Evolutionary conservation across 2,113 vertebrate genomes (phyloP), one percentile per base, ranked within the genome.

Genomic region (Marcusenius ussheri): DNA sequence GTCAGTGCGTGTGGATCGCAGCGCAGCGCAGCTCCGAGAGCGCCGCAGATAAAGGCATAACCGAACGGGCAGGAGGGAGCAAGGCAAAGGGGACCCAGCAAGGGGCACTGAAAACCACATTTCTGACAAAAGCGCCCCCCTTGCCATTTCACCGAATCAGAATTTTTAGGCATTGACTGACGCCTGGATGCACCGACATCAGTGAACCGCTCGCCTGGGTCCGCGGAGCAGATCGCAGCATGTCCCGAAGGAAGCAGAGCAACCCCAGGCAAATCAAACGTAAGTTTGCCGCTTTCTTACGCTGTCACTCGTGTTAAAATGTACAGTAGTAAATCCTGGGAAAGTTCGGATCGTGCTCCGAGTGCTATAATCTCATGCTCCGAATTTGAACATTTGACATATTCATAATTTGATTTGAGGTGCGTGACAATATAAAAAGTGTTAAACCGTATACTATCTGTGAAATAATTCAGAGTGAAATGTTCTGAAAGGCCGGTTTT

Each of bases 171-270:
- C 92, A 94, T 92, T 94, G 94, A 58, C 92, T 91, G 90, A 93
- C 93, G 94, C 93, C 93, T 93, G 90, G 90, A 95, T 95, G 96
- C 95, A 91, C 92, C 94, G 91, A 90, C 62, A 94, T 92, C 93
- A 88, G 93, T 91, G 92, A 92, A 91, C 88, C 50, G 80, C 51
- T 77, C 56, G 86, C 77, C 89, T 89, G 91, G 89, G 90, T 91
- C 92, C 91, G 92, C 93, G 92, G 66, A 90, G 93, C 92, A 92
- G 92, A 91, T 91, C 92, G 92, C 93, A 62, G 91, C 93, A 97
- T 98, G 97, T 97, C 97, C 96, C 97, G 97, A 91, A 95, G 97
- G 94, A 98, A 98, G 93, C 97, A 98, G 95, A 97, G 97, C 95
- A 98, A 97, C 94, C 97, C 97, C 91, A 93, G 97, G 92, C 97